A percentile compares a stretch with the other conserved stretches of the same genome.
These are phyloP conservation scores for Falco rusticolus DNA, from an alignment of 2,797 vertebrate genomes.

Conservation along the genomic window DNA sequence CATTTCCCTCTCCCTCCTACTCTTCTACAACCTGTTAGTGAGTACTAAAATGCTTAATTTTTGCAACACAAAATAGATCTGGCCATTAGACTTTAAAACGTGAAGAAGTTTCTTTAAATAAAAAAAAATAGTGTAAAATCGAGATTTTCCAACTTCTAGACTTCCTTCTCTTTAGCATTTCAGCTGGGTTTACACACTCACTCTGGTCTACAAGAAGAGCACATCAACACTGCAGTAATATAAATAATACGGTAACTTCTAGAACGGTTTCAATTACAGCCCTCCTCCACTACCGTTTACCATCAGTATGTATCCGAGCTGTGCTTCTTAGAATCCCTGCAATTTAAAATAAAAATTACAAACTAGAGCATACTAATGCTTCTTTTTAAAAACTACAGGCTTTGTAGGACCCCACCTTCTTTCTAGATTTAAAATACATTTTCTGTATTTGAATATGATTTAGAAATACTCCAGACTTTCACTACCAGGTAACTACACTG, in stretches of 20 bases:
- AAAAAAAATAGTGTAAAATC: not conserved
- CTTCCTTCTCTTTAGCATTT: not conserved
- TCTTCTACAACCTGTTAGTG: not conserved
- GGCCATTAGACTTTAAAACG: not conserved
- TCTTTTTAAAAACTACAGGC: not conserved
- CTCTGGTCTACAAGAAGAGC: not conserved
- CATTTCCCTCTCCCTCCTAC: not conserved
- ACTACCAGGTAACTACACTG: not conserved
- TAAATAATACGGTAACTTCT: not conserved
- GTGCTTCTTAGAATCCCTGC: not conserved
- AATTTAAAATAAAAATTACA: not conserved
- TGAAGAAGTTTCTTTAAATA: not conserved
- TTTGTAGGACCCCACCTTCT: not conserved
- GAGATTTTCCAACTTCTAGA: not conserved
- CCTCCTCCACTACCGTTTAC: not conserved
- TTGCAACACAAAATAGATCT: not conserved
- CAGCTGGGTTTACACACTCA: not conserved
- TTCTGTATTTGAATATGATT: not conserved
- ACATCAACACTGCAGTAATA: not conserved
- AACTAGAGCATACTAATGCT: not conserved
- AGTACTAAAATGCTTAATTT: not conserved
- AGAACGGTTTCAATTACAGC: not conserved
- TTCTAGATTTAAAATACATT: not conserved
- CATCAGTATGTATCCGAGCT: not conserved
- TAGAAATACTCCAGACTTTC: not conserved